These are phyloP conservation scores for Phyllotreta cruciferae DNA, from an alignment of 2,888 invertebrate genomes.

Conservation along the genomic window DNA sequence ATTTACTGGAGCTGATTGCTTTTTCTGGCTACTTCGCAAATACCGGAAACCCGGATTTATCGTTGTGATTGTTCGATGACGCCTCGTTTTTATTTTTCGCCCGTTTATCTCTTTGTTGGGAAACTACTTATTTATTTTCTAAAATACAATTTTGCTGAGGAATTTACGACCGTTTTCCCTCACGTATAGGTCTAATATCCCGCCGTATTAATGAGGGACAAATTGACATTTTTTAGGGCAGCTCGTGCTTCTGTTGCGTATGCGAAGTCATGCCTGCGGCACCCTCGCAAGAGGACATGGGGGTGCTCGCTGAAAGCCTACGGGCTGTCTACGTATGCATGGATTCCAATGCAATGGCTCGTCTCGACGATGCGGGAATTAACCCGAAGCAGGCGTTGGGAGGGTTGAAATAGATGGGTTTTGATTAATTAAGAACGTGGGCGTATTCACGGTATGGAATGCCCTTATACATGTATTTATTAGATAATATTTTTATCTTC, in stretches of 20 bases:
- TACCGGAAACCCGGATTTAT: conserved; percentile 44
- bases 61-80: conserved; percentile 36
- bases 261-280: conserved; percentile 57
- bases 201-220: conserved; percentile 59
- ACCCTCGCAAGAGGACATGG: conserved; percentile 26
- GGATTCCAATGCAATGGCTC: too few species aligned
- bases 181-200: too few species aligned
- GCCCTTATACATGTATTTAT: too few species aligned
- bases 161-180: too few species aligned
- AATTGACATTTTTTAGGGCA: conserved; percentile 62
- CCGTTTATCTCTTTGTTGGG: not conserved
- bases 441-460: too few species aligned
- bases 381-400: too few species aligned
- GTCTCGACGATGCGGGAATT: too few species aligned
- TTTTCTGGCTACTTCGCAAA: conserved; percentile 50
- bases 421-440: too few species aligned
- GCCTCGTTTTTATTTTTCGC: conserved; percentile 7
- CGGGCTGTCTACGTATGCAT: too few species aligned
- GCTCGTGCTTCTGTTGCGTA: conserved; percentile 60
- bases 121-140: not conserved
- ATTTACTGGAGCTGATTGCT: conserved; percentile 58
- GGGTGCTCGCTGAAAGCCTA: not conserved
- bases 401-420: too few species aligned
- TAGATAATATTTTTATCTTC: too few species aligned
- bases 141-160: too few species aligned